Percentiles rank a stretch among this genome's conserved stretches.
These are phyloP conservation scores for Epizoanthus illoricatus DNA, from an alignment of 92 coral and sea anemone genomes.

Conservation along the genomic window DNA sequence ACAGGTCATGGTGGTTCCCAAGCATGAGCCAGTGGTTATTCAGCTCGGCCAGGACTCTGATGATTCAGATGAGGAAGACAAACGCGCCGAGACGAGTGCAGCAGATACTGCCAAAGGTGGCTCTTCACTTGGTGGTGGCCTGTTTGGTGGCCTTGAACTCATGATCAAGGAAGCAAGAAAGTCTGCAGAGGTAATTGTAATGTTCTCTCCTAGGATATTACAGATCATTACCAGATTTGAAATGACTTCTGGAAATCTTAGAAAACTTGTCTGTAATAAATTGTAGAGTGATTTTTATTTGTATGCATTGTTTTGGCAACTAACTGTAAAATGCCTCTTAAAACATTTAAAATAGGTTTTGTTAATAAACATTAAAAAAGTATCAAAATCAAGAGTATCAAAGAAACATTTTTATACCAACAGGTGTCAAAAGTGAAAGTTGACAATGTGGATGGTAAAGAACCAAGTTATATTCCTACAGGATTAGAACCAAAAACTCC, in stretches of 20 bases:
- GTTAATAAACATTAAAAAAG: too few species aligned
- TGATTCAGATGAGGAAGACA: slow-evolving; percentile 65
- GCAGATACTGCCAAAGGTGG: neutral
- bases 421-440: slow-evolving; percentile 29
- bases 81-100: neutral
- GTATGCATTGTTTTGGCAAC: slow-evolving; percentile 11
- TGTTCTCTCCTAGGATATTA: too few species aligned
- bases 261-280: too few species aligned
- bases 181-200: slow-evolving; percentile 51
- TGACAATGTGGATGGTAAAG: slow-evolving; percentile 3
- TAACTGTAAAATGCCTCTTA: too few species aligned
- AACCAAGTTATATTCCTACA: neutral
- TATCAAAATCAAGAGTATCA: too few species aligned
- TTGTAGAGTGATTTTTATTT: too few species aligned
- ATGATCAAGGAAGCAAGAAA: slow-evolving; percentile 92
- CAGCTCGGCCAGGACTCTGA: slow-evolving; percentile 91
- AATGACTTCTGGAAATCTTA: too few species aligned
- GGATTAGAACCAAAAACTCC: slow-evolving; percentile 79
- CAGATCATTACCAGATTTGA: too few species aligned
- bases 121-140: slow-evolving; percentile 42
- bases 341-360: too few species aligned
- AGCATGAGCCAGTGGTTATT: slow-evolving; percentile 95
- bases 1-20: slow-evolving; percentile 70
- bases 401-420: neutral
- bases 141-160: slow-evolving; percentile 94